Conservation (phyloP, 2,113 vertebrate genomes). For the Hypomesus transpacificus region DNA sequence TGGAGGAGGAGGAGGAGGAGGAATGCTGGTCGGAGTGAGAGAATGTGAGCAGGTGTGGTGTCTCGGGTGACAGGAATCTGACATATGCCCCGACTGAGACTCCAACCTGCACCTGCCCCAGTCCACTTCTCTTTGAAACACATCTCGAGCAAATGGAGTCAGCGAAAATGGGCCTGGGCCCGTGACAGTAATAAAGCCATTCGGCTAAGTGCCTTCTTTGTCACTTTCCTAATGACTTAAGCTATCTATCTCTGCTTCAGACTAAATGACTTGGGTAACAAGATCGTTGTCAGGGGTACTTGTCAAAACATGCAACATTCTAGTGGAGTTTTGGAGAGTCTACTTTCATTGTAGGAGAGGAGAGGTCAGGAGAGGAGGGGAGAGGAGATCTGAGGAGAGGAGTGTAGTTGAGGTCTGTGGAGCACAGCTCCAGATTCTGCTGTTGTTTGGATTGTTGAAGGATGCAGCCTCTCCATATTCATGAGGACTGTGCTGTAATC, state of each 20-base stretch:
- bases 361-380: too few relatives aligned
- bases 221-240: neutral
- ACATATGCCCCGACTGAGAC: constrained; percentile 34
- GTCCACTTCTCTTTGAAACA: constrained; percentile 8
- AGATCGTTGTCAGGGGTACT: too few relatives aligned
- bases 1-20: constrained; percentile 3
- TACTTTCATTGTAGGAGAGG: too few relatives aligned
- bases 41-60: constrained; percentile 57
- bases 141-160: constrained; percentile 17
- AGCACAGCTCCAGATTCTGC: neutral
- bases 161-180: neutral
- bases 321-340: too few relatives aligned
- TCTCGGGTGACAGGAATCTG: constrained; percentile 61
- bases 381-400: too few relatives aligned
- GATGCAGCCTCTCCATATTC: constrained; percentile 50
- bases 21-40: constrained; percentile 36
- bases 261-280: too few relatives aligned
- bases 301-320: too few relatives aligned
- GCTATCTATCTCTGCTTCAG: too few relatives aligned
- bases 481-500: constrained; percentile 47
- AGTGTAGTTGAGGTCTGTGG: too few relatives aligned
- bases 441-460: constrained; percentile 46
- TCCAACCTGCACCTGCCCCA: constrained; percentile 37
- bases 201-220: neutral
- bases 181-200: neutral